phyloP scores from a whole-genome alignment of 2,797 vertebrate genomes.

The Silurus aristotelis region DNA sequence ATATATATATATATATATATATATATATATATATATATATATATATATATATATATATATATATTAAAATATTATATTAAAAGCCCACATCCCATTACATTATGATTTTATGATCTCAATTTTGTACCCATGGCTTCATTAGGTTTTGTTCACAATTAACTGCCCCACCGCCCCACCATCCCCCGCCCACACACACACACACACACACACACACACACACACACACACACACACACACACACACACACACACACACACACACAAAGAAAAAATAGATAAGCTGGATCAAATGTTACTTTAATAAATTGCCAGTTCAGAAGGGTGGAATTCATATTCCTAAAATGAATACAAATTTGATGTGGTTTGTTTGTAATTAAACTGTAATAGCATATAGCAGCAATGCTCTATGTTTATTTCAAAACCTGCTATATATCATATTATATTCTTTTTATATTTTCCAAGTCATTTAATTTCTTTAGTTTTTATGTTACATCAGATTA shows the following conservation, averaged over 20 bases:
- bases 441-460: neutral
- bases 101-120: neutral
- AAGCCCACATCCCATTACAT: neutral
- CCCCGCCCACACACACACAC: too few relatives aligned
- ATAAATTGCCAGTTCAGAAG: neutral
- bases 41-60: too few relatives aligned
- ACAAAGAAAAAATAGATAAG: neutral
- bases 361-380: neutral
- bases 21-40: too few relatives aligned
- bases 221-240: too few relatives aligned
- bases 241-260: too few relatives aligned
- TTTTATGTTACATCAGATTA: neutral
- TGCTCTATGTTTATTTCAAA: too few relatives aligned
- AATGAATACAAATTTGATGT: neutral
- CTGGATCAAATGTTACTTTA: neutral
- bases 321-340: neutral
- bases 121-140: neutral
- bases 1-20: too few relatives aligned
- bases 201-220: too few relatives aligned
- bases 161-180: neutral
- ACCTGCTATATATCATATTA: too few relatives aligned
- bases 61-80: neutral
- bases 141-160: neutral
- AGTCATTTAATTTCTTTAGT: too few relatives aligned
- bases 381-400: neutral